Percentiles rank a stretch among this genome's conserved stretches.
Conservation (phyloP, 2,797 vertebrate species). For the Chromis chromis region DNA sequence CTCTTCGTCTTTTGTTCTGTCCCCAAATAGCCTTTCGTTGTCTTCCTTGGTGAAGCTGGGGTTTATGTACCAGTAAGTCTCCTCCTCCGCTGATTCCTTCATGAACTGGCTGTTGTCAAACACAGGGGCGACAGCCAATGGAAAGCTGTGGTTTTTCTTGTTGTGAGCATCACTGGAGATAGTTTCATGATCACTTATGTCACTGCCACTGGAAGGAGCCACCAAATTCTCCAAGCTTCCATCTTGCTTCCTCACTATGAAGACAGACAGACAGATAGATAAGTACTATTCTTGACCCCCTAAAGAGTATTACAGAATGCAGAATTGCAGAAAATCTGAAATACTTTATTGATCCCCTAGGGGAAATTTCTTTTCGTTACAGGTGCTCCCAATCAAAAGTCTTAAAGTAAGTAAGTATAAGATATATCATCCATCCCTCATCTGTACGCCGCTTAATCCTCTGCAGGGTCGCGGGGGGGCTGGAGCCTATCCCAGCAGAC, state of each 20-base stretch:
- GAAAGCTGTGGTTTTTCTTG: neutral
- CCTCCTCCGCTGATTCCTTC: neutral
- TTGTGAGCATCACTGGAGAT: neutral
- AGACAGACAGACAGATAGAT: too few relatives aligned
- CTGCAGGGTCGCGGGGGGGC: too few relatives aligned
- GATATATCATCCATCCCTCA: too few relatives aligned
- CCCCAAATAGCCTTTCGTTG: neutral
- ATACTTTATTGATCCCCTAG: too few relatives aligned
- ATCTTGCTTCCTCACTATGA: neutral
- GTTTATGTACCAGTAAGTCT: neutral
- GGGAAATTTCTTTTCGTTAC: too few relatives aligned
- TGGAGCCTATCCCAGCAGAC: too few relatives aligned
- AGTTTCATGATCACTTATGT: neutral
- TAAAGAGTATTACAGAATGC: too few relatives aligned
- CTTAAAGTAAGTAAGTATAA: too few relatives aligned
- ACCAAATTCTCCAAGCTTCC: neutral
- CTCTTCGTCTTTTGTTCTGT: neutral
- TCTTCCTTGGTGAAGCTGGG: neutral
- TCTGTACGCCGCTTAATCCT: too few relatives aligned
- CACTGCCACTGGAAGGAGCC: neutral
- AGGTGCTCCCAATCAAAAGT: too few relatives aligned
- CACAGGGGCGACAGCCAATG: neutral
- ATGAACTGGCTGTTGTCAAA: neutral
- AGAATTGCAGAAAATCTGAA: too few relatives aligned
- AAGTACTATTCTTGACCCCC: too few relatives aligned